Evolutionary conservation across 1,140 invertebrate genomes (phyloP).

Genomic region (Himalopsyche phryganea): DNA sequence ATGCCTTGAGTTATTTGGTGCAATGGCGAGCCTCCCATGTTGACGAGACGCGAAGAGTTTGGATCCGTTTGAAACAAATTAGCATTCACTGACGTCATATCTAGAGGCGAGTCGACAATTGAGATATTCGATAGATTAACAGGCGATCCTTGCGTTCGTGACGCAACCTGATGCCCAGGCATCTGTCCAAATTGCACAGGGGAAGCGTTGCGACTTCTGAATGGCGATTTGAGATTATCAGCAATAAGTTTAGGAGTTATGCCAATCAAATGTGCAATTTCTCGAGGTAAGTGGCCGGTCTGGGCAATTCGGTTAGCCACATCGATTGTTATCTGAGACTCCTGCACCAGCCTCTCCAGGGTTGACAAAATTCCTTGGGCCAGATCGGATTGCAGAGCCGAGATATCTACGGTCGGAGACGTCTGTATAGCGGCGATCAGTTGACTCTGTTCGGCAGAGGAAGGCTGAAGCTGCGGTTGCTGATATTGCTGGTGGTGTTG

Average conservation of each 20-base stretch:
- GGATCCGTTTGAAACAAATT: neutral
- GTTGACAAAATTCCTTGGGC: slow-evolving; percentile 40
- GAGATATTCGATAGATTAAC: slow-evolving; percentile 25
- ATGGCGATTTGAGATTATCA: slow-evolving; percentile 28
- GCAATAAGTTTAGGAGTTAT: slow-evolving; percentile 32
- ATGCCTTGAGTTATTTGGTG: slow-evolving; percentile 51
- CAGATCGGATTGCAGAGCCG: slow-evolving; percentile 32
- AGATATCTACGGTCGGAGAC: slow-evolving; percentile 38
- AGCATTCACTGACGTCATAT: slow-evolving; percentile 15
- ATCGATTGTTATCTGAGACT: slow-evolving; percentile 43
- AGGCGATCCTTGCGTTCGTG: slow-evolving; percentile 35
- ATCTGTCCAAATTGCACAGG: slow-evolving; percentile 26
- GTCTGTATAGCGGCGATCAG: slow-evolving; percentile 27
- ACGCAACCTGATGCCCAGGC: slow-evolving; percentile 37
- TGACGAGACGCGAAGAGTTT: slow-evolving; percentile 5
- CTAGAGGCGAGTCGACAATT: slow-evolving; percentile 21
- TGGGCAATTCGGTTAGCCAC: slow-evolving; percentile 43
- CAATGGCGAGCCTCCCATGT: slow-evolving; percentile 31
- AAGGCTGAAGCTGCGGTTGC: slow-evolving; percentile 30
- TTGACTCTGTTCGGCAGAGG: slow-evolving; percentile 9
- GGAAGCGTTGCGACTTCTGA: slow-evolving; percentile 28
- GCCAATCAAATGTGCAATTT: slow-evolving; percentile 42
- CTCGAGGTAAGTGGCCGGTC: slow-evolving; percentile 46
- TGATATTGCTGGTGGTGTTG: slow-evolving; percentile 28
- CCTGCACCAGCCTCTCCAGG: slow-evolving; percentile 43